These are phyloP conservation scores for Empidonax traillii DNA, from an alignment of 2,113 vertebrate species.

Conservation along the genomic window DNA sequence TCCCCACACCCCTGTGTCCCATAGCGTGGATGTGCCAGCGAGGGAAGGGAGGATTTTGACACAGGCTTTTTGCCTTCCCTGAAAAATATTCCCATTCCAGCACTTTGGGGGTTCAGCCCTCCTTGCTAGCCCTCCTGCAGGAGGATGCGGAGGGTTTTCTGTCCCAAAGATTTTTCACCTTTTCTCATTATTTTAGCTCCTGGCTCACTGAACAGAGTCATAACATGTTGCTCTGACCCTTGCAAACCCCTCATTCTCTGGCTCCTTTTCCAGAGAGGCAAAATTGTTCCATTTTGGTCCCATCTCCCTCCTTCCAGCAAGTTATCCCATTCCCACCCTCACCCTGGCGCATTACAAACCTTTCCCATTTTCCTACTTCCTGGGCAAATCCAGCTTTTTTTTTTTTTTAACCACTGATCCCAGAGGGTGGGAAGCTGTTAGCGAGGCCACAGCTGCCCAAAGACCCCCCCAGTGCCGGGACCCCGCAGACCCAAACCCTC, in stretches of 20 bases:
- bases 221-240: rapidly evolving
- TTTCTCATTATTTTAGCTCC: neutral
- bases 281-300: rapidly evolving
- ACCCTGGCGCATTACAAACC: neutral
- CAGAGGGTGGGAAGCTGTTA: neutral
- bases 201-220: rapidly evolving
- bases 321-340: neutral
- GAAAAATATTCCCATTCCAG: neutral
- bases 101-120: rapidly evolving
- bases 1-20: rapidly evolving
- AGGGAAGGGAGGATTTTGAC: neutral
- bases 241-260: neutral
- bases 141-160: neutral
- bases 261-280: neutral
- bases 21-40: rapidly evolving
- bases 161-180: neutral
- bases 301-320: neutral
- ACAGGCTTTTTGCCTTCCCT: rapidly evolving
- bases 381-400: neutral
- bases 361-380: neutral
- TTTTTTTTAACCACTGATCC: neutral
- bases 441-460: neutral
- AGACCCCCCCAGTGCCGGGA: too few relatives aligned
- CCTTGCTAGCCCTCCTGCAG: rapidly evolving
- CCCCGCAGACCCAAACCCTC: neutral